phyloP scores from a whole-genome alignment of 2,113 vertebrate genomes.

The Bolborhynchus lineola region DNA sequence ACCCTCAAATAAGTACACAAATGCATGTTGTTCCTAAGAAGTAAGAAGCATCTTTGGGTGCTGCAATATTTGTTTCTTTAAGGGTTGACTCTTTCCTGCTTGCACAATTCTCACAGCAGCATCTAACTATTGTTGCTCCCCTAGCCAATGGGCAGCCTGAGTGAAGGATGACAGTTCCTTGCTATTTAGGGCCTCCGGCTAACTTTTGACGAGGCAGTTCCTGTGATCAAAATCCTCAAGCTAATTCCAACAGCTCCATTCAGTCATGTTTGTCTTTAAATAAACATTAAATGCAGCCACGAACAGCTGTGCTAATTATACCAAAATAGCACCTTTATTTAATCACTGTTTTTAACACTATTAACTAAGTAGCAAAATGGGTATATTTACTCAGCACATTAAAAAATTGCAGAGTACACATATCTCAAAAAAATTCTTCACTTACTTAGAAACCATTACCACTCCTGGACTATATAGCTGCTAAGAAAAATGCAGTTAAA shows the following conservation, averaged over 20 bases:
- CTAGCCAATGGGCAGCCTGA: background rate
- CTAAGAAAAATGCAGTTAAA: background rate
- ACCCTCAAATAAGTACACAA: background rate
- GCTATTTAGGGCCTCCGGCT: background rate
- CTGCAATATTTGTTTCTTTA: background rate
- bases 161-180: background rate
- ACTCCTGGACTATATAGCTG: background rate
- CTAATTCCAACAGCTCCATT: background rate
- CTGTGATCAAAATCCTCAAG: background rate
- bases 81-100: background rate
- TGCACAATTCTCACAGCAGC: background rate
- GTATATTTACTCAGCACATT: background rate
- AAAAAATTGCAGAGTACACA: background rate
- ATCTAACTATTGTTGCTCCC: background rate
- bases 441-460: background rate
- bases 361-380: background rate
- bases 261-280: background rate
- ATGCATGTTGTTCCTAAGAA: background rate
- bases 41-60: background rate
- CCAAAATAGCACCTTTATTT: conserved; percentile 4
- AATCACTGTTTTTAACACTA: conserved; percentile 11
- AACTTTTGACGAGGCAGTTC: background rate
- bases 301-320: background rate
- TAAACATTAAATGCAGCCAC: background rate
- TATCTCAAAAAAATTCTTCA: background rate